Evolutionary conservation across 2,888 invertebrate genomes (phyloP), one percentile per base, ranked within the genome.

Genomic region (Callyntrura guangdongensis): DNA sequence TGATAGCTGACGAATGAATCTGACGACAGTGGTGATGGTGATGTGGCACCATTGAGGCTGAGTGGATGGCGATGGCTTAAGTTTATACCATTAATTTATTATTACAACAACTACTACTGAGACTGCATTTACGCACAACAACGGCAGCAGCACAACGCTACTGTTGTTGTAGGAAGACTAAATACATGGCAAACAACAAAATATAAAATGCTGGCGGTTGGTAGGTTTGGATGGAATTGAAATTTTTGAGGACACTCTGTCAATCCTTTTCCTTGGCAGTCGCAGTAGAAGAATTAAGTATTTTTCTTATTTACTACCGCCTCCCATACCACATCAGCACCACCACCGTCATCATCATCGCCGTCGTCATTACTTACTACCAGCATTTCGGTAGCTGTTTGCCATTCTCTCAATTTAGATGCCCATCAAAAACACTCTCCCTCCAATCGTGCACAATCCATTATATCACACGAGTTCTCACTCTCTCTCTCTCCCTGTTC

Each of bases 221-320:
- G 88, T 84, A 84, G 77, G 87, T 88, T n/a, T 81, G 91, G 82
- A 91, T 91, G 89, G 88, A 89, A 84, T 89, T 91, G 86, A 89
- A 89, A 91, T 91, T 88, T 87, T 86, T 93, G 91, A 93, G 93
- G 91, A 91, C 92, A 92, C 93, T 93, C 89, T 90, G 93, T 92
- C 93, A 93, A 91, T 91, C 91, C 89, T 91, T 89, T 83, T 88
- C 82, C 81, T 86, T 82, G 69, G 82, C 82, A 82, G 82, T 49
- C 25, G 64, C 22, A 83, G 82, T 56, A 72, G 88, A 64, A 49
- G 87, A 89, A 89, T 89, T 89, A 89, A 89, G 88, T 89, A 89
- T 83, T 89, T 89, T 89, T 83, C 88, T 61, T 89, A 89, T 89
- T 87, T 89, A 79, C 79, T 79, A 67, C 82, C 61, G 82, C 82